Evolutionary conservation across 2,113 vertebrate genomes (phyloP), one percentile per base, ranked within the genome.

Genomic region (Mormyrus iriodes): DNA sequence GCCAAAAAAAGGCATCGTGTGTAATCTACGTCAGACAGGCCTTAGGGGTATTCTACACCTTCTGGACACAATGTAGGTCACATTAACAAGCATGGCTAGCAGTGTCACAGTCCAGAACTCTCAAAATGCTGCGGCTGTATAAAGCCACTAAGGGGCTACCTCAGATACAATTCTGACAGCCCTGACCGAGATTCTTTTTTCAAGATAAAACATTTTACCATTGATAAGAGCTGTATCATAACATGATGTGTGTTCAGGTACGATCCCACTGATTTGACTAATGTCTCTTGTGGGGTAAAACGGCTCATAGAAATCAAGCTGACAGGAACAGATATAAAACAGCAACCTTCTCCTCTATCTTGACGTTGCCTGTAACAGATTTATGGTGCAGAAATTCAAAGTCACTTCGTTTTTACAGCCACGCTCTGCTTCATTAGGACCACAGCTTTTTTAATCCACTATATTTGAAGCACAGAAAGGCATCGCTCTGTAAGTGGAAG

Each of bases 161-260:
- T n/a, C 35, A 31, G 69, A 35, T 76, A 27, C 69, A 31, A 4
- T 82, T 82, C 15, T 82, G 17, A 44, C 31, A 13, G 53, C 24
- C 24, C n/a, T 65, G n/a, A 69, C 5, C 44, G 24, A 35, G 10
- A 55, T 53, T 88, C 52, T 65, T 90, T 83, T 89, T 88, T 31
- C 87, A 88, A 88, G 82, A 82, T 58, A 90, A 85, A 88, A 76
- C 31, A 39, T 90, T 88, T 88, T 61, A 88, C 27, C 58, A 19
- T 84, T 88, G 76, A 88, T 90, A 88, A 88, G 79, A 21, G 48
- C 85, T 88, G 19, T 90, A 90, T 39, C 42, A 55, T 46, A 93
- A 84, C 52, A 86, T 79, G 90, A 91, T 65, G n/a, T 13, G 92
- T 12, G 6, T 89, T 90, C 89, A 91, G 90, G 91, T 90, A 93